Conservation (phyloP, 37 sponge, comb jelly and placozoan genomes). For the Geodia barretti region DNA sequence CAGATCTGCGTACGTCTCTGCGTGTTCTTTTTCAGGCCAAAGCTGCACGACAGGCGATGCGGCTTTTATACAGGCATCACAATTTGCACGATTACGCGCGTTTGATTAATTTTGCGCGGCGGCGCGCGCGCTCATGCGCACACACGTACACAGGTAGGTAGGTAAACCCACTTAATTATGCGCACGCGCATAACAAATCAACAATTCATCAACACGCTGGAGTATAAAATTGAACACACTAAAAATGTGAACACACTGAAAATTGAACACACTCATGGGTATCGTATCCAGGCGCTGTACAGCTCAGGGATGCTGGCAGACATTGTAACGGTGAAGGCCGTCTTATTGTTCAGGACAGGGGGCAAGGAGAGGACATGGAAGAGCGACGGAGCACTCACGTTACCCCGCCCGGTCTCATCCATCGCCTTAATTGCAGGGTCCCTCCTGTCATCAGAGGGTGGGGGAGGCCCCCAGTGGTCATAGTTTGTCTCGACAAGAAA, state of each 20-base stretch:
- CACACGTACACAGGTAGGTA: conserved; percentile 21
- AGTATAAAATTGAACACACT: conserved; percentile 3
- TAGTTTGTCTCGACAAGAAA: conserved; percentile 96
- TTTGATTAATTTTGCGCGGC: too few relatives aligned
- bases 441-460: conserved; percentile 79
- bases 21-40: too few relatives aligned
- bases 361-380: conserved; percentile 75
- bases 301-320: conserved; percentile 68
- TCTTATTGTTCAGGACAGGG: conserved; percentile 78
- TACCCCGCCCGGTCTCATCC: conserved; percentile 60
- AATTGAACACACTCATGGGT: conserved; percentile 7
- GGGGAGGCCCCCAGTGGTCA: conserved; percentile 89
- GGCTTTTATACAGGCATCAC: too few relatives aligned
- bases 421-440: conserved; percentile 83
- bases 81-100: too few relatives aligned
- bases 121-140: not conserved
- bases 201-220: conserved; percentile 10
- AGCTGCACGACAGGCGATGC: too few relatives aligned
- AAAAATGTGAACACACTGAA: too few relatives aligned
- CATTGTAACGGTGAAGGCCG: conserved; percentile 83
- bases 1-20: too few relatives aligned
- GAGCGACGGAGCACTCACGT: conserved; percentile 19
- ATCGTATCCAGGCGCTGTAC: conserved; percentile 55
- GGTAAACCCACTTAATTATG: conserved; percentile 4
- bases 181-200: conserved; percentile 18